Evolutionary conservation across 2,888 invertebrate species (phyloP), one percentile per base, ranked within the genome.

Genomic region (Selenia dentaria): DNA sequence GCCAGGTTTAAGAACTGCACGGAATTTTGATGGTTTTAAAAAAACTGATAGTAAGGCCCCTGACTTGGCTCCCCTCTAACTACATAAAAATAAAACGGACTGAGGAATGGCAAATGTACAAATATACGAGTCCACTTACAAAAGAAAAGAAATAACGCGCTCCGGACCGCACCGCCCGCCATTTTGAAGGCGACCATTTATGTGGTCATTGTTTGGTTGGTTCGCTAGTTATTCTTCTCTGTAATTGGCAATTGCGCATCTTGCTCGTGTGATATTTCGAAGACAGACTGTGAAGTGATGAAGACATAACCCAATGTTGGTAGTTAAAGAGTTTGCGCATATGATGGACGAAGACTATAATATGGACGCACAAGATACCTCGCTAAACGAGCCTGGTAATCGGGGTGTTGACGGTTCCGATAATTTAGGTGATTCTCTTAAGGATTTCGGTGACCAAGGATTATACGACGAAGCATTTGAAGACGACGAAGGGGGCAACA

Each of bases 271-370:
- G 64, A 31, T 52, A 45, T 41, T 60, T 59, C 37, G 45, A 52
- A 57, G 62, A 61, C 51, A 49, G 57, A 59, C 42, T 59, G 50
- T 62, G 57, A 58, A 72, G 81, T 74, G 62, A 86, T 84, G 83
- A 74, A 71, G 78, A 82, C 74, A 65, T 78, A 75, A 66, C 63
- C 64, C 54, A 56, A 63, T 57, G 56, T 39, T 58, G 61, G 73
- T 41, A 25, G 5, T 6, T 32, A 13, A 9, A 32, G n/a, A 37
- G 10, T 8, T 18, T 27, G 34, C 24, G 32, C 8, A 10, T 20
- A 42, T 6, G 56, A 88, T 88, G 88, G 88, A 85, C 54, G 87
- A 87, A 31, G 86, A 86, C 58, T 88, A 84, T 61, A 56, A 52
- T 38, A 80, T 83, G 72, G 87, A 87, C 49, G 51, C 76, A 36